Conservation (phyloP, 2,888 invertebrate genomes). For the Hypercompe scribonia region DNA sequence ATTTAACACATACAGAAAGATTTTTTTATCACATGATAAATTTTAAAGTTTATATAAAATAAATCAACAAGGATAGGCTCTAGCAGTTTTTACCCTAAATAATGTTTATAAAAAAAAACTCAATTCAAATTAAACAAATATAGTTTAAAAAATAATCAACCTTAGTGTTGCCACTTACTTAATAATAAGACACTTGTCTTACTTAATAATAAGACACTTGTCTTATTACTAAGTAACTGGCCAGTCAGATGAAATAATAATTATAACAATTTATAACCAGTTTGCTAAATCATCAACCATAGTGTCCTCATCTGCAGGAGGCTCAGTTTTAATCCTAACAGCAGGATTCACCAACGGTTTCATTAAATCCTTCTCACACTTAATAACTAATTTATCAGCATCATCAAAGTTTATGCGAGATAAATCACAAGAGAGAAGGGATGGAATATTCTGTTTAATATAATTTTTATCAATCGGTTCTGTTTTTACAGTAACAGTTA, state of each 20-base stretch:
- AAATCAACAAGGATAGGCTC: not conserved
- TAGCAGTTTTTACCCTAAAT: not conserved
- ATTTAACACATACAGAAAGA: not conserved
- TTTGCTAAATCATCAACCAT: slow-evolving; percentile 17
- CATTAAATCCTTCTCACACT: not conserved
- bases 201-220: too few relatives aligned
- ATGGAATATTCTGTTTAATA: not conserved
- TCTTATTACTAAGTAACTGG: not conserved
- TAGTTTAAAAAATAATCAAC: not conserved
- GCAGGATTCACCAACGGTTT: not conserved
- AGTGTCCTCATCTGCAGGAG: not conserved
- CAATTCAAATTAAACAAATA: not conserved
- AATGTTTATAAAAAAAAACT: not conserved
- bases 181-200: too few relatives aligned
- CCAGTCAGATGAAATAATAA: not conserved
- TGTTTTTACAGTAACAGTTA: not conserved
- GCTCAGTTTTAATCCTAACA: not conserved
- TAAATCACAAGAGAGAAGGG: not conserved
- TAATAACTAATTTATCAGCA: not conserved
- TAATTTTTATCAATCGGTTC: not conserved
- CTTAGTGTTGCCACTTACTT: not conserved
- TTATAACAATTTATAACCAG: slow-evolving; percentile 1
- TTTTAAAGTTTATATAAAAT: not conserved
- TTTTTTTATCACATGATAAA: not conserved
- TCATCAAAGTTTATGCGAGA: slow-evolving; percentile 8